Conservation (phyloP, 2,797 vertebrate genomes). For the Lepus oiostolus region DNA sequence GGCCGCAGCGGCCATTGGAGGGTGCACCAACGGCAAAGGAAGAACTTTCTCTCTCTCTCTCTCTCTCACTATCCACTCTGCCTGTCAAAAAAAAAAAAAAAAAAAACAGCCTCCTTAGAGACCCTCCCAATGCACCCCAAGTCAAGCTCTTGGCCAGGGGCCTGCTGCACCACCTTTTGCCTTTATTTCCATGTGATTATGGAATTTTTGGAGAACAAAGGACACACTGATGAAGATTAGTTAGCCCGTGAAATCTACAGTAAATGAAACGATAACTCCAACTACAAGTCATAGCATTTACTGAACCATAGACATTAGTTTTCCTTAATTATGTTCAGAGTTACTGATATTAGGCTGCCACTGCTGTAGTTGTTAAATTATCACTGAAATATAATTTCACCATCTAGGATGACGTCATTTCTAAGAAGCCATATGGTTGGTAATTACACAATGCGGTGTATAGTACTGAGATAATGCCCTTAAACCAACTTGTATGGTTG, state of each 20-base stretch:
- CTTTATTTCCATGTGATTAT: constrained; percentile 47
- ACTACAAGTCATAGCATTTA: constrained; percentile 54
- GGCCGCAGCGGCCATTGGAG: too few relatives aligned
- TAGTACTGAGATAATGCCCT: constrained; percentile 59
- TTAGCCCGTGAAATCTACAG: constrained; percentile 15
- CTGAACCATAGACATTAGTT: constrained; percentile 58
- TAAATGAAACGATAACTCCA: constrained; percentile 71
- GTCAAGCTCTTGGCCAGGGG: not conserved
- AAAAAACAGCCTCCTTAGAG: not conserved
- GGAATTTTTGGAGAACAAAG: constrained; percentile 49
- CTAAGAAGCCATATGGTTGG: constrained; percentile 47
- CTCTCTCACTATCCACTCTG: too few relatives aligned
- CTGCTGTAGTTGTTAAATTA: constrained; percentile 59
- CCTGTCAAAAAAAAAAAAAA: too few relatives aligned
- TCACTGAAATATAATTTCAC: constrained; percentile 61
- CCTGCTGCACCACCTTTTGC: not conserved
- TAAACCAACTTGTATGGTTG: constrained; percentile 60
- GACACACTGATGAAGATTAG: constrained; percentile 14
- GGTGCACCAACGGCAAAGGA: too few relatives aligned
- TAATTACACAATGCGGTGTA: constrained; percentile 57
- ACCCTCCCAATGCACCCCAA: not conserved
- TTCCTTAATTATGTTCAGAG: constrained; percentile 44
- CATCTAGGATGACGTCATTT: constrained; percentile 74
- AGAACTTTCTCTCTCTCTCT: too few relatives aligned
- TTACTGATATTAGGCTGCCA: constrained; percentile 64